Evolutionary conservation across 2,797 vertebrate genomes (phyloP).

Genomic region (Graptemys geographica): DNA sequence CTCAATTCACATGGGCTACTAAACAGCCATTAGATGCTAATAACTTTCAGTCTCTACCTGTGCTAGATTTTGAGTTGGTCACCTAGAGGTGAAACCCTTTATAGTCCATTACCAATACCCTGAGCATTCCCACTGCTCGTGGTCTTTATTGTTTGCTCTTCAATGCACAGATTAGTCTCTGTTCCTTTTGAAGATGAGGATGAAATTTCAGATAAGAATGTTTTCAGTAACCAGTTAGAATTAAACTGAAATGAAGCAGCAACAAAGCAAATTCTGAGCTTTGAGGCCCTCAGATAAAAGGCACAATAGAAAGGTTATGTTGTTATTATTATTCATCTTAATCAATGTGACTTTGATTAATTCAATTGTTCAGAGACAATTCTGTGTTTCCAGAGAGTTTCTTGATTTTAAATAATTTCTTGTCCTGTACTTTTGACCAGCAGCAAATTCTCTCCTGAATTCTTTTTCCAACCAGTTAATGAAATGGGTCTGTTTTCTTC

Average conservation of each 20-base stretch:
- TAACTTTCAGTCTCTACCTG: neutral
- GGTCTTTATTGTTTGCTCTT: neutral
- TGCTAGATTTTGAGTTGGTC: neutral
- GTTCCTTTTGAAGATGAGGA: neutral
- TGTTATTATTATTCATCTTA: neutral
- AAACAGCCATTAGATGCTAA: neutral
- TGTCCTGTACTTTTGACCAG: slow-evolving; percentile 27
- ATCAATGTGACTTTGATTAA: neutral
- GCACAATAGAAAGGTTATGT: neutral
- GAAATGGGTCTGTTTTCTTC: slow-evolving; percentile 59
- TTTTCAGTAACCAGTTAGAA: neutral
- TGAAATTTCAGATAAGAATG: slow-evolving; percentile 16
- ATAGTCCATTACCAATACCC: neutral
- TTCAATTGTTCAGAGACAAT: neutral
- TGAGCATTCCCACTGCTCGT: neutral
- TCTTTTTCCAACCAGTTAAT: slow-evolving; percentile 61
- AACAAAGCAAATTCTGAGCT: neutral
- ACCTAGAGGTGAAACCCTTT: neutral
- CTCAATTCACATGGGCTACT: neutral
- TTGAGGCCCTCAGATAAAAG: neutral
- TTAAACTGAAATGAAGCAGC: slow-evolving; percentile 7
- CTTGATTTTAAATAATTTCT: slow-evolving; percentile 50
- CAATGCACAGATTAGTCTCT: rapidly evolving
- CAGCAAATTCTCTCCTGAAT: slow-evolving; percentile 57
- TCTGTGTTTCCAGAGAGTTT: slow-evolving; percentile 45